Conservation (phyloP, 2,797 vertebrate species). For the Sciurus carolinensis region DNA sequence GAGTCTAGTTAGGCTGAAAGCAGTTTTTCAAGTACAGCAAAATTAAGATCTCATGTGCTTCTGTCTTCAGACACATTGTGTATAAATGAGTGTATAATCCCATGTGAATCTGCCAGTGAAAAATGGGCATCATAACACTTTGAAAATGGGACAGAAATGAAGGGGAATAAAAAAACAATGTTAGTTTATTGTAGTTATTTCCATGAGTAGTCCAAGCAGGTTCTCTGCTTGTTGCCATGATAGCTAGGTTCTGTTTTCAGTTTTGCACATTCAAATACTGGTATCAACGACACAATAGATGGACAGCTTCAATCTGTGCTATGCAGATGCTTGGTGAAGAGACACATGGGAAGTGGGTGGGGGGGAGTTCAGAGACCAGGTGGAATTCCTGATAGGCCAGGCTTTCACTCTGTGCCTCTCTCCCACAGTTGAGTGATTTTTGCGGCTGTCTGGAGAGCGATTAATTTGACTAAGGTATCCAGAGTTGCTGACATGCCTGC, state of each 20-base stretch:
- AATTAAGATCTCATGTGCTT: background rate
- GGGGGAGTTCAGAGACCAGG: background rate
- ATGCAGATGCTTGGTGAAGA: constrained; percentile 39
- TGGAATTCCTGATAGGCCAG: background rate
- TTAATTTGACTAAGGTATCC: constrained; percentile 33
- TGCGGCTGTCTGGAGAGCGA: background rate
- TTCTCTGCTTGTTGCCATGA: background rate
- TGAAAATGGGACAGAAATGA: background rate
- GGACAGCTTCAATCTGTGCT: background rate
- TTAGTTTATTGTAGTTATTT: background rate
- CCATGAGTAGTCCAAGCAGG: background rate
- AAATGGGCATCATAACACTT: background rate
- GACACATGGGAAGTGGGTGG: background rate
- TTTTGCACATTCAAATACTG: background rate
- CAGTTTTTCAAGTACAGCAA: background rate
- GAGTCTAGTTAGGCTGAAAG: background rate
- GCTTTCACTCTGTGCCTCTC: background rate
- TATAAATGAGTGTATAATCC: background rate
- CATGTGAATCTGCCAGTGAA: background rate
- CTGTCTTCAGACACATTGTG: background rate
- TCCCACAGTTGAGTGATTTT: background rate
- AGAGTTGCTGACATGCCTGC: background rate
- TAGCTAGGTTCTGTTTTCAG: background rate
- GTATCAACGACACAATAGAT: background rate
- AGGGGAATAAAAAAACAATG: background rate